Evolutionary conservation across 2,113 vertebrate genomes (phyloP), one percentile per base, ranked within the genome.

Genomic region (Anhinga rufa): DNA sequence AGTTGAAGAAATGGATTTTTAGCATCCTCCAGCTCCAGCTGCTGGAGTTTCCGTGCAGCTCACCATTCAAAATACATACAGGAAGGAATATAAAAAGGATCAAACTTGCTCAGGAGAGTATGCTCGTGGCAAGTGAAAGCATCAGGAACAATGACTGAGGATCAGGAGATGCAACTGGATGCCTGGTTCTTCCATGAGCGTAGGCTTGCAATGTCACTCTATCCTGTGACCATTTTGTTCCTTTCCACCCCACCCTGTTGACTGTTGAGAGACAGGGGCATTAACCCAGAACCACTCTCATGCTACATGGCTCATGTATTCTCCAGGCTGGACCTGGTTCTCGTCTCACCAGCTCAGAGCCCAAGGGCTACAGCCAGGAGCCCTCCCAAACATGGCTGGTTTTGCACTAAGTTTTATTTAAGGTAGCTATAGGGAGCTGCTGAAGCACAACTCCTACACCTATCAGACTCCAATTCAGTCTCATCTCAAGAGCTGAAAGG

Each of bases 111-210:
- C 1, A 0, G 46, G 7, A 76, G 12, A 49, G 20, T 25, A 40
- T 0, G 4, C 14, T 54, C 25, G 19, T 60, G 31, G 28, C 77
- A 76, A 66, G 9, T 11, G 10, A 75, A 88, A 69, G 38, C 54
- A 58, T 16, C 25, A 48, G n/a, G 21, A 69, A 64, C 9, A 31
- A 62, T 0, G 0, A 60, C n/a, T n/a, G 61, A 70, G 48, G 34
- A 11, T 36, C 36, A 29, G 32, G 52, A 66, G 46, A 51, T 46
- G 25, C 11, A 76, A 24, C 29, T 24, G 52, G 24, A 81, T 61
- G 40, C 32, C 46, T 57, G 20, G 17, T 5, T 68, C 29, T 68
- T 21, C 32, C 52, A 38, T 0, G 0, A 38, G 13, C 1, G 11
- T 8, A 62, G 38, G 68, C 11, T 13, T 32, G 36, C 15, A 52